Evolutionary conservation across 2,797 vertebrate genomes (phyloP).

Genomic region (Cheracebus regulus): DNA sequence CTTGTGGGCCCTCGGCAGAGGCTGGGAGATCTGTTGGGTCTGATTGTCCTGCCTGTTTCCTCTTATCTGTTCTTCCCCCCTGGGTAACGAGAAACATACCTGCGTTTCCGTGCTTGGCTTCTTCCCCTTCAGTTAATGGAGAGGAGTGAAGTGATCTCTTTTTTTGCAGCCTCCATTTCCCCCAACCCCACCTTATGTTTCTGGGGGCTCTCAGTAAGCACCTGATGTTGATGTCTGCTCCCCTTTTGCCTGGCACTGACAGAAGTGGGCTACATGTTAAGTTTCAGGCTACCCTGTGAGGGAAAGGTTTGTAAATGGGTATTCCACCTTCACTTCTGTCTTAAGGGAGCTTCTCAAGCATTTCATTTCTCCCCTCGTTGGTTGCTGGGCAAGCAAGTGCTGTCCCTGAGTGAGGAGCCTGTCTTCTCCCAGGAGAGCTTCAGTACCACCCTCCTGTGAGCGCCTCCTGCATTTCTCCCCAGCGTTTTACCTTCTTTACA

Average conservation of each 20-base stretch:
- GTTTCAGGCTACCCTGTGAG: background rate
- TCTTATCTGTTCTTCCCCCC: background rate
- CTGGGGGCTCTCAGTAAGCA: background rate
- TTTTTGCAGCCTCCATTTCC: background rate
- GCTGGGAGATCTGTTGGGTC: background rate
- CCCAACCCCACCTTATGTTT: background rate
- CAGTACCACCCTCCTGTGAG: background rate
- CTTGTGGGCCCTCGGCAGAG: background rate
- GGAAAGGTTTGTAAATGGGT: background rate
- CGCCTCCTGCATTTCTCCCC: background rate
- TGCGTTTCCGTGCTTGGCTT: background rate
- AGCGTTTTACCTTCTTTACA: background rate
- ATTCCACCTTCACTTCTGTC: background rate
- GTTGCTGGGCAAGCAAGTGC: background rate
- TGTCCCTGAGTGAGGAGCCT: background rate
- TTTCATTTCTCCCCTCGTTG: background rate
- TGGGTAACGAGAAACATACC: background rate
- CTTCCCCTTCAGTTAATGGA: conserved; percentile 9
- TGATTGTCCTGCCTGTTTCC: background rate
- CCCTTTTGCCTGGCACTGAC: background rate
- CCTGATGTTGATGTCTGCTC: background rate
- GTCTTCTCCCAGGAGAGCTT: background rate
- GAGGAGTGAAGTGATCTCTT: background rate
- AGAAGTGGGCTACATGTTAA: background rate
- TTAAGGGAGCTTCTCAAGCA: background rate